Conservation (phyloP, 2,113 vertebrate genomes). For the Pagrus major region DNA sequence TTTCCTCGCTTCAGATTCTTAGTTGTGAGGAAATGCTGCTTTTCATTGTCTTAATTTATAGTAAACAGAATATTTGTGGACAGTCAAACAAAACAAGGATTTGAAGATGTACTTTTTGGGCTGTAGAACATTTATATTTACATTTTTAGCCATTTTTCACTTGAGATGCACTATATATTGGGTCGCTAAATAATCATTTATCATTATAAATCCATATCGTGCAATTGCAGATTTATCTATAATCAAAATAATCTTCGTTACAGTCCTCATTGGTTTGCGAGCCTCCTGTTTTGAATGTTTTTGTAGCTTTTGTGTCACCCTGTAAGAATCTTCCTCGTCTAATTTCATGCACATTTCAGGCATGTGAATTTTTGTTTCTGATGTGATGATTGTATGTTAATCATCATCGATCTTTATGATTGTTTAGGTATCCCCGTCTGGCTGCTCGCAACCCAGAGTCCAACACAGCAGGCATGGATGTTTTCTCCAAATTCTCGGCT, state of each 20-base stretch:
- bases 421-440: constrained; percentile 87
- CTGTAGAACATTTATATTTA: too few relatives aligned
- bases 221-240: fast-evolving
- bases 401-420: not conserved
- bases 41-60: too few relatives aligned
- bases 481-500: constrained; percentile 94
- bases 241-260: not conserved
- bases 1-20: not conserved
- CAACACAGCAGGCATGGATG: constrained; percentile 91
- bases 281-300: too few relatives aligned
- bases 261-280: not conserved
- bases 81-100: too few relatives aligned
- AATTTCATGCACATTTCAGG: not conserved
- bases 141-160: too few relatives aligned
- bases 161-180: too few relatives aligned
- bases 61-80: too few relatives aligned
- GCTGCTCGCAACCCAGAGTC: constrained; percentile 92
- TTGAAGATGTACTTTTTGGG: too few relatives aligned
- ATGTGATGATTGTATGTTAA: not conserved
- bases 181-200: too few relatives aligned
- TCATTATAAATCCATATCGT: too few relatives aligned
- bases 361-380: not conserved
- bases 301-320: not conserved
- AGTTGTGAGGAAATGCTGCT: not conserved
- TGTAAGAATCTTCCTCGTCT: not conserved